These are phyloP conservation scores for Boleophthalmus pectinirostris DNA, from an alignment of 2,113 vertebrate species.

Conservation along the genomic window DNA sequence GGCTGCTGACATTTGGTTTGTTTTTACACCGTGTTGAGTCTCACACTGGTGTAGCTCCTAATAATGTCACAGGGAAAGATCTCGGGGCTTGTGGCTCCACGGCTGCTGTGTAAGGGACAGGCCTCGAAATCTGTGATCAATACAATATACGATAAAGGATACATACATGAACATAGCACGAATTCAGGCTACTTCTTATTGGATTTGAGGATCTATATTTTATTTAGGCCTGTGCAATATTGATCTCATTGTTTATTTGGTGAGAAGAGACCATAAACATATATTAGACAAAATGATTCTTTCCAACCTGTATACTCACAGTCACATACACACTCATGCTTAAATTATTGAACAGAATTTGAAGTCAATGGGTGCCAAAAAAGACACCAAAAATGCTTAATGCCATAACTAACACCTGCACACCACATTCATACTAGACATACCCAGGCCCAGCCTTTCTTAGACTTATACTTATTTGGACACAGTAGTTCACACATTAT, in stretches of 20 bases:
- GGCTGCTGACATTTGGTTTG: constrained; percentile 81
- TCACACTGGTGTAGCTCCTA: constrained; percentile 73
- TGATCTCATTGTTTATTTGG: background rate
- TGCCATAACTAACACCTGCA: too few species aligned
- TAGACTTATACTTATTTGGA: too few species aligned
- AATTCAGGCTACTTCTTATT: background rate
- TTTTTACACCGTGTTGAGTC: constrained; percentile 77
- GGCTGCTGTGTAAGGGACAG: constrained; percentile 65
- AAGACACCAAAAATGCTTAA: too few species aligned
- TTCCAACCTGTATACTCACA: too few species aligned
- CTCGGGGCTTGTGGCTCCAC: constrained; percentile 61
- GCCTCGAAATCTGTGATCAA: constrained; percentile 63
- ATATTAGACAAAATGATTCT: background rate
- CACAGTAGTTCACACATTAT: too few species aligned
- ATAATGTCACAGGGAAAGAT: constrained; percentile 78
- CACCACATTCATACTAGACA: too few species aligned
- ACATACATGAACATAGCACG: background rate
- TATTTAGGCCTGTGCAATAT: background rate
- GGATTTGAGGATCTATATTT: background rate
- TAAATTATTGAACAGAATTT: too few species aligned
- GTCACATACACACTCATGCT: too few species aligned
- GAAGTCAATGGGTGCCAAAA: too few species aligned
- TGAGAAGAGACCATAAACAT: background rate
- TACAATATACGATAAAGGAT: constrained; percentile 15
- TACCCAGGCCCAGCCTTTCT: too few species aligned